Conservation (phyloP, 2,888 invertebrate genomes). For the Calameuta idolon region DNA sequence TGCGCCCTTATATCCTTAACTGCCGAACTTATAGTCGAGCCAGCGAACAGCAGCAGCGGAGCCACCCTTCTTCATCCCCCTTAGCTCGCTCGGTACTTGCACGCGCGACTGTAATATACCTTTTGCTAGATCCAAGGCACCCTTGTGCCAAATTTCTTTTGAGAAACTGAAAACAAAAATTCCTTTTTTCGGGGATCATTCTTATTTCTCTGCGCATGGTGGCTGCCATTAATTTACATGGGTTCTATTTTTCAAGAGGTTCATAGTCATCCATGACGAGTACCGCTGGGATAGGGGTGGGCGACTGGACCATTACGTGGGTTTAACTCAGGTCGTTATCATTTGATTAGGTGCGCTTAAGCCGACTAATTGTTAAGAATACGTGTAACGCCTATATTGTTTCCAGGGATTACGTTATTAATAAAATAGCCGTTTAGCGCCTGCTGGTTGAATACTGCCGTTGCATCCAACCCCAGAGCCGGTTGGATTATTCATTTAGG, state of each 20-base stretch:
- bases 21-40: conserved; percentile 53
- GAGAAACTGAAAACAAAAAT: background rate
- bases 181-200: background rate
- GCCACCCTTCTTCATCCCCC: conserved; percentile 1
- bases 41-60: background rate
- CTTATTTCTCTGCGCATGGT: fast-evolving
- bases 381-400: conserved; percentile 43
- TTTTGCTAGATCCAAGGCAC: background rate
- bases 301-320: background rate
- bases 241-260: background rate
- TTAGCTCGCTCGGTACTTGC: background rate
- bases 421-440: conserved; percentile 51
- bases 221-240: too few relatives aligned
- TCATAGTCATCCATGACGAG: background rate
- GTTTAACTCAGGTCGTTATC: conserved; percentile 42
- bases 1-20: conserved; percentile 57
- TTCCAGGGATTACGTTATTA: conserved; percentile 59
- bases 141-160: background rate
- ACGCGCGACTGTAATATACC: background rate
- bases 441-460: conserved; percentile 13
- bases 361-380: conserved; percentile 59
- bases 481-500: conserved; percentile 26
- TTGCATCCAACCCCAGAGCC: background rate
- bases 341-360: conserved; percentile 53
- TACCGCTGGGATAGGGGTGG: background rate